A percentile compares a stretch with the other conserved stretches of the same genome.
Conservation (phyloP, 2,888 invertebrate species). For the Microplitis deprimator region DNA sequence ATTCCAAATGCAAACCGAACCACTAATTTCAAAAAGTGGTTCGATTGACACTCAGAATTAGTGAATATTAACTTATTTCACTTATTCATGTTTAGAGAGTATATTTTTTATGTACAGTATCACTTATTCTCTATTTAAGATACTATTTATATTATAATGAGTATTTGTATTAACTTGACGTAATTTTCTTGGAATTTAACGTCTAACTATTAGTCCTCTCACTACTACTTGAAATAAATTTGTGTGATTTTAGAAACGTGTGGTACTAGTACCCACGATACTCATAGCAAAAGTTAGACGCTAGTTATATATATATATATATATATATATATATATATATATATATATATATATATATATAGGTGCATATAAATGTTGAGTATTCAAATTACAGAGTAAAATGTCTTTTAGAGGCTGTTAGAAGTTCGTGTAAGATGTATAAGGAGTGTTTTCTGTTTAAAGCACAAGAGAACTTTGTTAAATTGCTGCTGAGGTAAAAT, state of each 20-base stretch:
- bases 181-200: background rate
- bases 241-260: background rate
- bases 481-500: constrained; percentile 21
- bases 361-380: constrained; percentile 3
- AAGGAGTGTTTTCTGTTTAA: constrained; percentile 20
- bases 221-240: background rate
- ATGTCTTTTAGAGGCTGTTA: constrained; percentile 35
- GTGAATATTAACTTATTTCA: no score
- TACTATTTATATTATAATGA: background rate
- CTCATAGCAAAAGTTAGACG: constrained; percentile 33
- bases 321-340: background rate
- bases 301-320: background rate
- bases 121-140: background rate
- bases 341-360: background rate
- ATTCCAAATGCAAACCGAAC: no score
- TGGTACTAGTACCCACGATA: constrained; percentile 19
- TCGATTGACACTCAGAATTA: no score
- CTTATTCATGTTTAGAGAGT: no score
- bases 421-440: constrained; percentile 32
- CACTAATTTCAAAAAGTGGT: no score
- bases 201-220: constrained; percentile 2
- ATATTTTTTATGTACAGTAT: no score
- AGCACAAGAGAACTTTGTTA: constrained; percentile 12
- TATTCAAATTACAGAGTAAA: constrained; percentile 42
- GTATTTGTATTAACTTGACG: background rate